These are phyloP conservation scores for Etheostoma perlongum DNA, from an alignment of 2,797 vertebrate genomes.

Conservation along the genomic window DNA sequence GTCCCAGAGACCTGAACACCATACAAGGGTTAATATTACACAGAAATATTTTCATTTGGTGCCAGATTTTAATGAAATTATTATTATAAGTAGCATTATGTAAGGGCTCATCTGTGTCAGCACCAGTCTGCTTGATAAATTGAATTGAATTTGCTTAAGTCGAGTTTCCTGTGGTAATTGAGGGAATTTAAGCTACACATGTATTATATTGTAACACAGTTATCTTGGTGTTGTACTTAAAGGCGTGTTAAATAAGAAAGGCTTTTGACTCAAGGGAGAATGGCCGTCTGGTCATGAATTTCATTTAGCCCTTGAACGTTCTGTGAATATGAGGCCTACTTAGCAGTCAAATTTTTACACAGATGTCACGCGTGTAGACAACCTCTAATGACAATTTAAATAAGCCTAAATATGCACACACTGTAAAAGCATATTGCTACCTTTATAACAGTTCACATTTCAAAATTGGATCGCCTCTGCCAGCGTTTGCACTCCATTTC, in stretches of 20 bases:
- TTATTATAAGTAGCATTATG: not conserved
- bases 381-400: constrained; percentile 57
- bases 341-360: constrained; percentile 52
- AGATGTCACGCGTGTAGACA: constrained; percentile 46
- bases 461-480: constrained; percentile 39
- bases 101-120: constrained; percentile 15
- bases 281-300: constrained; percentile 63
- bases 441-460: constrained; percentile 53
- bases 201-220: constrained; percentile 51
- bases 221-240: constrained; percentile 57
- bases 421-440: constrained; percentile 38
- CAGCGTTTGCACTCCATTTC: constrained; percentile 60
- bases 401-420: constrained; percentile 45
- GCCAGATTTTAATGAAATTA: not conserved
- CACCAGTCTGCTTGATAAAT: constrained; percentile 14
- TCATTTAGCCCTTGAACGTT: constrained; percentile 52
- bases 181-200: constrained; percentile 44
- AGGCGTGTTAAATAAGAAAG: constrained; percentile 56
- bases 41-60: too few species aligned
- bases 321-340: constrained; percentile 42
- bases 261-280: constrained; percentile 62
- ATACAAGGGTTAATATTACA: not conserved
- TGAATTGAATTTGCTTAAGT: constrained; percentile 42
- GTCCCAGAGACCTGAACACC: too few species aligned
- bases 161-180: constrained; percentile 32